Conservation (phyloP, 1,140 invertebrate genomes). For the Trichonephila clavata region DNA sequence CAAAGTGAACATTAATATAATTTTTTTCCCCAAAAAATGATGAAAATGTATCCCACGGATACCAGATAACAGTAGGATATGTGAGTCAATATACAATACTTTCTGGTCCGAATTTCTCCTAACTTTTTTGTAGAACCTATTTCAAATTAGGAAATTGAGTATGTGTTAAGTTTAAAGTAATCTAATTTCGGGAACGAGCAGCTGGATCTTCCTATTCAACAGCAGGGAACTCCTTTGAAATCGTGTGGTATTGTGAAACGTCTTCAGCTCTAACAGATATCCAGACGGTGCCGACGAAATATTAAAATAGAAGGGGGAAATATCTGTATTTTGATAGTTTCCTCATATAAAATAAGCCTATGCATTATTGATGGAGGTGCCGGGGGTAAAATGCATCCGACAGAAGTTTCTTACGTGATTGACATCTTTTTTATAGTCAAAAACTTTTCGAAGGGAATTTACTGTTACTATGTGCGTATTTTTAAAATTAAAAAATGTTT, state of each 20-base stretch:
- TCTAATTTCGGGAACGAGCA: conserved; percentile 12
- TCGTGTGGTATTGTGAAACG: not conserved
- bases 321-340: too few relatives aligned
- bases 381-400: too few relatives aligned
- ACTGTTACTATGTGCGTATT: too few relatives aligned
- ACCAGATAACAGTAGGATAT: conserved; percentile 63
- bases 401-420: too few relatives aligned
- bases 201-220: conserved; percentile 27
- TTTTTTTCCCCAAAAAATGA: conserved; percentile 33
- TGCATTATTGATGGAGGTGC: too few relatives aligned
- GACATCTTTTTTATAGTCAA: too few relatives aligned
- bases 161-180: conserved; percentile 22
- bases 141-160: conserved; percentile 35
- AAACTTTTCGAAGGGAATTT: too few relatives aligned
- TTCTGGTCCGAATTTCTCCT: not conserved
- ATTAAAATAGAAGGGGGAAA: not conserved
- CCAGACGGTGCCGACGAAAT: not conserved
- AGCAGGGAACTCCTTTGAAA: not conserved
- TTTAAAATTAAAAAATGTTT: too few relatives aligned
- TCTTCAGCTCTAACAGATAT: not conserved
- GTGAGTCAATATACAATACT: conserved; percentile 16
- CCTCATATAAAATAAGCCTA: too few relatives aligned
- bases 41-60: conserved; percentile 68
- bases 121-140: conserved; percentile 29
- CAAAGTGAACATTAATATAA: conserved; percentile 73